Percentiles rank a stretch among this genome's conserved stretches.
phyloP scores from a whole-genome alignment of 2,113 vertebrate genomes.

The Vulpes lagopus region DNA sequence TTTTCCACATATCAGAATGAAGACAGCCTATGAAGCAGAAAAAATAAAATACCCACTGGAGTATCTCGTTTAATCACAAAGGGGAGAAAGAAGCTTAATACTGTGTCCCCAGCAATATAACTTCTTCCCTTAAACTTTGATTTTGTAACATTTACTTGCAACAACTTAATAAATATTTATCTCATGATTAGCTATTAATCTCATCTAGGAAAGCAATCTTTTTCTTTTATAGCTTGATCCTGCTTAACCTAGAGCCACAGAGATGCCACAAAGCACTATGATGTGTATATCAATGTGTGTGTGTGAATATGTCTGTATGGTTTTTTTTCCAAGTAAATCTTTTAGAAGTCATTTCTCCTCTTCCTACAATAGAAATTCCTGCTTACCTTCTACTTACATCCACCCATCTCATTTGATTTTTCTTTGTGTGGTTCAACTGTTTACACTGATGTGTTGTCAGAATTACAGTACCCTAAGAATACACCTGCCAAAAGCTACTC shows the following conservation, averaged over 20 bases:
- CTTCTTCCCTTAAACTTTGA: constrained; percentile 68
- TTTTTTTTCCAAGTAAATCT: background rate
- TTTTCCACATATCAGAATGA: constrained; percentile 66
- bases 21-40: constrained; percentile 55
- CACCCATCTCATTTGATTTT: constrained; percentile 26
- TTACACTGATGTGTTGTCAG: constrained; percentile 32
- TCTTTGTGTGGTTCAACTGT: constrained; percentile 34
- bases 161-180: constrained; percentile 66
- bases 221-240: constrained; percentile 51
- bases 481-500: constrained; percentile 48
- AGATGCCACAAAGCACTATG: background rate
- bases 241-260: constrained; percentile 9
- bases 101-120: constrained; percentile 16
- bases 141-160: constrained; percentile 72
- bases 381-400: background rate
- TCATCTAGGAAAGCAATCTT: constrained; percentile 4
- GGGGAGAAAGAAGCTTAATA: constrained; percentile 46
- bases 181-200: constrained; percentile 65
- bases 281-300: background rate
- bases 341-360: background rate
- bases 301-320: background rate
- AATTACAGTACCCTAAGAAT: constrained; percentile 3
- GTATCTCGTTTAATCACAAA: constrained; percentile 52
- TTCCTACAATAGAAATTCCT: constrained; percentile 43
- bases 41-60: constrained; percentile 11